A percentile compares a stretch with the other conserved stretches of the same genome.
These are phyloP conservation scores for Rhinoderma darwinii DNA, from an alignment of 2,113 vertebrate species.

Conservation along the genomic window DNA sequence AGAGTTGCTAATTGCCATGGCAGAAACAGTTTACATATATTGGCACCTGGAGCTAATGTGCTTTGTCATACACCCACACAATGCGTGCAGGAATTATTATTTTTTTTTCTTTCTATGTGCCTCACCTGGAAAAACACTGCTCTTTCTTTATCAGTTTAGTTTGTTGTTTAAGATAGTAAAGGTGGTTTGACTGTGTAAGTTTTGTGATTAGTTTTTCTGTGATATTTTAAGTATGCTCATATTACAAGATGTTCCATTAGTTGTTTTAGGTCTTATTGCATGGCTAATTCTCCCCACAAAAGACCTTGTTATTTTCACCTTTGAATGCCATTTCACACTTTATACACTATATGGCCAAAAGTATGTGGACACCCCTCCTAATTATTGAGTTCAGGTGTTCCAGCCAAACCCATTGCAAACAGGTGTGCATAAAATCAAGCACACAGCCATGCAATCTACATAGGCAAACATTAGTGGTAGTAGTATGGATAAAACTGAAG, in stretches of 20 bases:
- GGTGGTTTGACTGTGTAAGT: background rate
- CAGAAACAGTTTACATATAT: constrained; percentile 22
- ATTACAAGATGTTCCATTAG: background rate
- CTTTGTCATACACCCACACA: constrained; percentile 25
- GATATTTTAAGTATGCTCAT: background rate
- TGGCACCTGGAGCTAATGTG: constrained; percentile 24
- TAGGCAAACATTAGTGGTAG: no score
- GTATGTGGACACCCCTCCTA: no score
- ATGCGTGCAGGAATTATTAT: constrained; percentile 30
- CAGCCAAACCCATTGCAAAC: no score
- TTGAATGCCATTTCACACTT: no score
- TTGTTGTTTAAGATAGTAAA: constrained; percentile 10
- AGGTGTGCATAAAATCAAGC: no score
- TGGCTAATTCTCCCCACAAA: background rate
- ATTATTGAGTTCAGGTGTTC: no score
- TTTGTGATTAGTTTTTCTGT: background rate
- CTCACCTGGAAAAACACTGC: constrained; percentile 37
- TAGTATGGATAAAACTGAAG: no score
- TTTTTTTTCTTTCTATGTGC: constrained; percentile 24
- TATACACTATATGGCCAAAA: no score
- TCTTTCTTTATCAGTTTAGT: constrained; percentile 33
- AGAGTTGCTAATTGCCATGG: constrained; percentile 27
- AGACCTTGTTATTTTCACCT: background rate
- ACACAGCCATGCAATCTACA: no score
- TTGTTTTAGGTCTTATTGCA: background rate